These are phyloP conservation scores for Dendrophyllia cribrosa DNA, from an alignment of 64 coral and sea anemone genomes.

Conservation along the genomic window DNA sequence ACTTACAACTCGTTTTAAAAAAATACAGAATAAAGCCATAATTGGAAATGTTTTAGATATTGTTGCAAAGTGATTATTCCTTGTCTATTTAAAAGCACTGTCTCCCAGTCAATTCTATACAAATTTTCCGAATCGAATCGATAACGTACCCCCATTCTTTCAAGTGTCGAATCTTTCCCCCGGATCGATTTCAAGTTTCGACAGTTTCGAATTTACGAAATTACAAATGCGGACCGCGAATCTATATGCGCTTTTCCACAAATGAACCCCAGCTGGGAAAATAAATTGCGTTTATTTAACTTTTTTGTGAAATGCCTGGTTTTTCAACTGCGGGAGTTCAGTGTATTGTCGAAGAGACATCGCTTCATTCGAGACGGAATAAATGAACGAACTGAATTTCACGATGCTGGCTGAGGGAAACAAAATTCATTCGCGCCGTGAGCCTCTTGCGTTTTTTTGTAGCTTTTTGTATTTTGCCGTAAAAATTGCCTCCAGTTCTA, in stretches of 20 bases:
- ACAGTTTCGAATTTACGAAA: constrained; percentile 24
- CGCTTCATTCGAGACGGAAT: neutral
- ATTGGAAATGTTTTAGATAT: constrained; percentile 2
- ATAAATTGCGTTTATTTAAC: constrained; percentile 54
- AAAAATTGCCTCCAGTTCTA: too few species aligned
- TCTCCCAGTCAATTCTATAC: neutral
- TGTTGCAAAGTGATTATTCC: constrained; percentile 1
- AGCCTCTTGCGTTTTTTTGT: too few species aligned
- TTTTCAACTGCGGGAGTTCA: constrained; percentile 27
- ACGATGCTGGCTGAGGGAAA: too few species aligned
- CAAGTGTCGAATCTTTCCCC: too few species aligned
- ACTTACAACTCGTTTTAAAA: neutral
- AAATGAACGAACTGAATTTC: neutral
- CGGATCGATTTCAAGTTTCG: neutral
- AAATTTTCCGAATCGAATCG: neutral
- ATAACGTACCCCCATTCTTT: neutral
- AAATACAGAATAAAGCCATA: neutral
- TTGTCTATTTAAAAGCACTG: neutral
- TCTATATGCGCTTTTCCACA: neutral
- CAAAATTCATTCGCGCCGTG: too few species aligned
- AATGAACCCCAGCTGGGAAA: constrained; percentile 51
- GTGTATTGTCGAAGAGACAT: neutral
- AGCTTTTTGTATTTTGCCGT: too few species aligned
- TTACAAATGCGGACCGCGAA: neutral
- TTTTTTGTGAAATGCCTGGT: constrained; percentile 24